Base-by-base conservation (phyloP, 2,888 invertebrate species). In the Chymomyza caudatula region DNA sequence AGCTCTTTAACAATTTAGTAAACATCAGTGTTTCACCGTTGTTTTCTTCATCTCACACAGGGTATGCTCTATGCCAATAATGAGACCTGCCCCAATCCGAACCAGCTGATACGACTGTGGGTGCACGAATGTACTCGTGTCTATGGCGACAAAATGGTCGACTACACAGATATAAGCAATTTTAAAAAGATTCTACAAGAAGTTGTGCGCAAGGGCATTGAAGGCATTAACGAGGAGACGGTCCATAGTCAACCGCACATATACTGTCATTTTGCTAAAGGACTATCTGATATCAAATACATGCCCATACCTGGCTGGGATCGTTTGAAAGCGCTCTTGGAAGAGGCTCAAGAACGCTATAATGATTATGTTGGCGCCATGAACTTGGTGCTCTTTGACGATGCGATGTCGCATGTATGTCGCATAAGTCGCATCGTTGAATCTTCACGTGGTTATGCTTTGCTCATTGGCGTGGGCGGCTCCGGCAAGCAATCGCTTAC, bases 401-500 rank as follows among this genome's bases (percentile, higher is more conserved):
- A 98, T 89, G 98, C 98, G 13, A 97, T 98, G 95, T 93, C 94
- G 73, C 97, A 98, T 88, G 94, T 98, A 58, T 96, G 96, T 90
- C 93, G 96, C 75, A 98, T 98, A 67, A 98, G 96, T 89, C 94
- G 98, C 63, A 98, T 98, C 75, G 91, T 98, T 84, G 98, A 98
- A 90, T 94, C 95, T 1, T 97, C 98, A 0, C 92, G 97, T 78
- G 98, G 98, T 13, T 97, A 98, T 88, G 98, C 97, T 0, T 91
- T 98, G 23, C 91, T 98, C 15, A 95, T 98, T 20, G 98, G 98
- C 23, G 98, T 98, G 0, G 98, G 98, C 47, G 98, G 98, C 37
- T 97, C 96, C 63, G 98, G 98, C 56, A 98, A 98, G 88, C 98
- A 98, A 90, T 97, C 97, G 3, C 91, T 98, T 49, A 95, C 97